Base-by-base conservation (phyloP, 2,888 invertebrate species). In the Aspidiotus destructor region DNA sequence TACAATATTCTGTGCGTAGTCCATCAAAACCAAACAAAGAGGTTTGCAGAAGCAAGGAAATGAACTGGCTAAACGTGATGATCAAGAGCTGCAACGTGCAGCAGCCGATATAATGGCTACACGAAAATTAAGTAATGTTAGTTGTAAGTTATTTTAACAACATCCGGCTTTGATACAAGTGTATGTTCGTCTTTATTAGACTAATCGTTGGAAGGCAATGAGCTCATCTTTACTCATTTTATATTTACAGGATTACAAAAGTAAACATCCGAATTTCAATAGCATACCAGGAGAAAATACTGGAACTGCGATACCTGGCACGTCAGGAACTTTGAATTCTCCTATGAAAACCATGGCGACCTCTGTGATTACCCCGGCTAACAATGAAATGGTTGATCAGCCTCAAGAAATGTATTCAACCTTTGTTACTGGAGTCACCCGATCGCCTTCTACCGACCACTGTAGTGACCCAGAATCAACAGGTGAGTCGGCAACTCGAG, bases 11-110 rank as follows among this genome's bases (percentile, higher is more conserved):
- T 55, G 11, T 41, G 16, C 9, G n/a, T 80, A 88, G 86, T 89
- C 92, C 73, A 83, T 94, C 76, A 92, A 90, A 77, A 92, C 92
- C 76, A 91, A 91, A 77, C 91, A 92, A 78, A 82, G 92, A 63
- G 88, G 88, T 75, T 80, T 89, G 72, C 83, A 86, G 73, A 95
- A 94, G 79, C 86, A 88, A 58, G 90, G 91, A 16, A 87, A 87
- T 76, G 90, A 91, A 76, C 78, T 94, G 73, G 80, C 84, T 71
- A 89, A 89, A 70, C 83, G 82, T 70, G 94, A 94, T 77, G 86
- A 87, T 0, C 81, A 83, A 2, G 91, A 91, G 76, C 78, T 92
- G 73, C 85, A 86, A 72, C 81, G 88, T 68, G 85, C 92, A 42
- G 84, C 86, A 5, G 81, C 84, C n/a, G 90, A 91, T 75, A 88